phyloP scores from a whole-genome alignment of 2,888 invertebrate genomes.

The Eulithis prunata region DNA sequence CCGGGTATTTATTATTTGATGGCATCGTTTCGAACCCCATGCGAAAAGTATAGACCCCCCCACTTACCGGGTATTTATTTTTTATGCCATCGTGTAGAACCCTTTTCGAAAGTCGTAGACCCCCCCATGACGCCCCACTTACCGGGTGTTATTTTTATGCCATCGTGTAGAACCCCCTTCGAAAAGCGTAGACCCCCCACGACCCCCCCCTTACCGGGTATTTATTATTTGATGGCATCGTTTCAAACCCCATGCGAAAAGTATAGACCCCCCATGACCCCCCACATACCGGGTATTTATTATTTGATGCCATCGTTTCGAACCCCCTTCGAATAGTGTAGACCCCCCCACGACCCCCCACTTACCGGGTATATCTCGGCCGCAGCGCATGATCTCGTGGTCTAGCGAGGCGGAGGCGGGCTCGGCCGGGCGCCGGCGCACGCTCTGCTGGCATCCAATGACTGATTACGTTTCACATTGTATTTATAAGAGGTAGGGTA shows the following conservation, averaged over 20 bases:
- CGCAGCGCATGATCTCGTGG: conserved; percentile 81
- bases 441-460: conserved; percentile 68
- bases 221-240: no score
- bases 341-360: not conserved
- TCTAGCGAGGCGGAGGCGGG: conserved; percentile 78
- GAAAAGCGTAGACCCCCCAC: not conserved
- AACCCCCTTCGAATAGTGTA: no score
- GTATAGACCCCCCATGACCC: no score
- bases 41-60: not conserved
- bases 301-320: no score
- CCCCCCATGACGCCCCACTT: no score
- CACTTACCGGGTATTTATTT: no score
- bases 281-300: no score
- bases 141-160: not conserved
- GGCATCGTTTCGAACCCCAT: not conserved
- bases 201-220: no score
- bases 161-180: not conserved
- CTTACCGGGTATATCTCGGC: conserved; percentile 70
- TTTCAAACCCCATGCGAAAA: no score
- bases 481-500: not conserved
- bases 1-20: not conserved
- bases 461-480: conserved; percentile 54
- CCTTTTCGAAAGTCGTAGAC: no score
- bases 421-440: conserved; percentile 64
- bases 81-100: no score